These are phyloP conservation scores for Microplitis manilae DNA, from an alignment of 2,888 invertebrate genomes.

Conservation along the genomic window DNA sequence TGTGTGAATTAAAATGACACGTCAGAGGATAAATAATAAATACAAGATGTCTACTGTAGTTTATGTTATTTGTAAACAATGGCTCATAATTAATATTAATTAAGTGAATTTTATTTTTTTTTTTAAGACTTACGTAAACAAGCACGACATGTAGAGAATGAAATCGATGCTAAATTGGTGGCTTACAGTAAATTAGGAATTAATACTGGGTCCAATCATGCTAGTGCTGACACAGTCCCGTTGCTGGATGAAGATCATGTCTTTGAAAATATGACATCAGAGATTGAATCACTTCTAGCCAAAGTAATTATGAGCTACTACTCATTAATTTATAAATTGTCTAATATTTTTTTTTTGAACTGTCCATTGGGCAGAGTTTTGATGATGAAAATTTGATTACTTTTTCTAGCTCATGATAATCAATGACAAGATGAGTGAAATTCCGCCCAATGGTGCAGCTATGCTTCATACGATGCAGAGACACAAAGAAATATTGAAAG, in stretches of 20 bases:
- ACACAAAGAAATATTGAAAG: slow-evolving; percentile 94
- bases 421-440: slow-evolving; percentile 89
- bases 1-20: neutral
- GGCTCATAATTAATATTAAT: neutral
- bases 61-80: slow-evolving; percentile 5
- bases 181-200: slow-evolving; percentile 94
- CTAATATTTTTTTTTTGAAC: neutral
- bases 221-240: slow-evolving; percentile 80
- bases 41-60: neutral
- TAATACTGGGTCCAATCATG: slow-evolving; percentile 66
- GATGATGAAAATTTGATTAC: neutral
- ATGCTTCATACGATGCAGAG: slow-evolving; percentile 94
- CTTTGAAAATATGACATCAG: slow-evolving; percentile 93
- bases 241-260: slow-evolving; percentile 91
- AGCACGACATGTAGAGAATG: slow-evolving; percentile 94
- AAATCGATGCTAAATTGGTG: slow-evolving; percentile 95
- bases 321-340: neutral
- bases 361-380: too few species aligned
- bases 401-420: slow-evolving; percentile 78
- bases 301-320: slow-evolving; percentile 74
- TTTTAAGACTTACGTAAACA: slow-evolving; percentile 89
- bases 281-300: slow-evolving; percentile 89
- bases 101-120: neutral
- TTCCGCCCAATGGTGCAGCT: slow-evolving; percentile 86
- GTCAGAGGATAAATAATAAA: slow-evolving; percentile 10